A percentile compares a stretch with the other conserved stretches of the same genome.
phyloP scores from a whole-genome alignment of 2,113 vertebrate genomes.

The Saguinus midas region DNA sequence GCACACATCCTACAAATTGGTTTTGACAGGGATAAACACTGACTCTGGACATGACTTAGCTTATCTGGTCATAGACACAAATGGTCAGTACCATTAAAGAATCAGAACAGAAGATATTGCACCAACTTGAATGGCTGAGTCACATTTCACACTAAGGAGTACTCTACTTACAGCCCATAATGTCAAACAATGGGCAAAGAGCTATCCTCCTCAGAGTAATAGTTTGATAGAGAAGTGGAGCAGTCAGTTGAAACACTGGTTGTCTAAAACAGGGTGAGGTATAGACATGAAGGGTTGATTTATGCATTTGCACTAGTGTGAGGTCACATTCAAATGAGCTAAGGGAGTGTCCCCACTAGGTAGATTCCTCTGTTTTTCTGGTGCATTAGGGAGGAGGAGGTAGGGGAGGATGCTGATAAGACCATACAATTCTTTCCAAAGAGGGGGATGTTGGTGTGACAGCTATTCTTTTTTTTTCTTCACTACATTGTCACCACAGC shows the following conservation, averaged over 20 bases:
- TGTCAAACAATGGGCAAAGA: not conserved
- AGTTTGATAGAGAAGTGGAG: not conserved
- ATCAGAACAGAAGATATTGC: not conserved
- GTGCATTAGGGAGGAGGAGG: not conserved
- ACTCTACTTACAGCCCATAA: not conserved
- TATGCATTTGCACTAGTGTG: not conserved
- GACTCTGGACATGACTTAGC: not conserved
- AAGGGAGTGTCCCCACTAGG: not conserved
- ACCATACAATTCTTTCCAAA: not conserved
- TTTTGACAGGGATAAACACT: not conserved
- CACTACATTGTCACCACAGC: not conserved
- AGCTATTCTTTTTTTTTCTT: not conserved
- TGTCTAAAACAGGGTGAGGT: not conserved
- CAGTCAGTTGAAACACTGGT: not conserved
- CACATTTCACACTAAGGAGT: constrained; percentile 5
- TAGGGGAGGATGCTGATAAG: not conserved
- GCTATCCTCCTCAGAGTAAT: not conserved
- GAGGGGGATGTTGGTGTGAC: not conserved
- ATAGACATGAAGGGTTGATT: not conserved
- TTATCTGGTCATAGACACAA: not conserved
- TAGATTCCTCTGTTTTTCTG: not conserved
- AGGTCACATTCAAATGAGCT: not conserved
- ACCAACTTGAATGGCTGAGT: not conserved
- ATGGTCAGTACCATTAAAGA: not conserved
- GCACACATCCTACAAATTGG: not conserved